Evolutionary conservation across 2,888 invertebrate genomes (phyloP), one percentile per base, ranked within the genome.

Genomic region (Phymatocera aterrima): DNA sequence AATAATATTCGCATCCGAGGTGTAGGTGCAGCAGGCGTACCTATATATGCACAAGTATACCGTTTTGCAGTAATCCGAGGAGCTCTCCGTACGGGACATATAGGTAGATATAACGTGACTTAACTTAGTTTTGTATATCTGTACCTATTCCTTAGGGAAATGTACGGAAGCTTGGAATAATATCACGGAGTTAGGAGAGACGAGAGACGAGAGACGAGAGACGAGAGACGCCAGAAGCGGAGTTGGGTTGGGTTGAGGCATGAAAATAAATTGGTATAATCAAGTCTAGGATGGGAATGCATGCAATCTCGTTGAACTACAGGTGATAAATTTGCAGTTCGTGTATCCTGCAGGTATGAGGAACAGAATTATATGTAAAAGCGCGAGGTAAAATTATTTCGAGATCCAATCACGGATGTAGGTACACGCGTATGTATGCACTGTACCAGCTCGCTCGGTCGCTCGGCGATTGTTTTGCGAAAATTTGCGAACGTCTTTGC

Each of bases 221-320:
- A 57, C 57, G 57, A 57, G 8, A 6, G 8, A 54, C n/a, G 6
- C 54, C 54, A 8, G 54, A n/a, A 46, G 10, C 40, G 15, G 12
- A 3, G 60, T 60, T 15, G 1, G 28, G 24, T 48, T 34, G 37
- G 18, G 51, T 40, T 43, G 31, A 43, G 61, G 84, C 83, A 83
- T 80, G 83, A 81, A 84, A 81, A 82, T 83, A 85, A 85, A 86
- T 87, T 85, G 84, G 78, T 75, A 80, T 82, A 83, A 86, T 86
- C 83, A 84, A 85, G 78, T 79, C 72, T 6, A 78, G 80, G 78
- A 78, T 80, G 79, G 77, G 81, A 72, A 80, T 77, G 80, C 78
- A 81, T 79, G 77, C 83, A 81, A 82, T 83, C 81, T 85, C 85
- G 54, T 28, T 51, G 51, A 72, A 51, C 57, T 57, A 57, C 57